A percentile compares a stretch with the other conserved stretches of the same genome.
Evolutionary conservation across 2,113 vertebrate genomes (phyloP).

Genomic region (Pseudopodoces humilis): DNA sequence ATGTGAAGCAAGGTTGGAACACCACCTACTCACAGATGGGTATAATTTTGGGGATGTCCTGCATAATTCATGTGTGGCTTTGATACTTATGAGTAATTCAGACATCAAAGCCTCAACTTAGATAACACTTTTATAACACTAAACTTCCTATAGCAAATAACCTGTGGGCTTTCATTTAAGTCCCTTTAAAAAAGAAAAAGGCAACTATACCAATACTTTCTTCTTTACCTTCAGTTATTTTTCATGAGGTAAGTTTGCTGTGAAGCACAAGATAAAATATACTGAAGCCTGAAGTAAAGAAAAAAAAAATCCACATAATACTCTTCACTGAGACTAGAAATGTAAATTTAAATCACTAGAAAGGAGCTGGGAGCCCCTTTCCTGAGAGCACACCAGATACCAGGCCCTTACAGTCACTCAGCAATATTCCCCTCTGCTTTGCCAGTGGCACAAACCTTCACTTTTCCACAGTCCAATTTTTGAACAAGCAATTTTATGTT

Average conservation of each 20-base stretch:
- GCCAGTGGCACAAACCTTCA: neutral
- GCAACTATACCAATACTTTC: neutral
- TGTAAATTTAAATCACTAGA: neutral
- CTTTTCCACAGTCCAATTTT: neutral
- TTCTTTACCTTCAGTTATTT: neutral
- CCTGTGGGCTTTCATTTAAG: slow-evolving; percentile 6
- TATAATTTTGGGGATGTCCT: slow-evolving; percentile 67
- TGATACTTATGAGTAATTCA: slow-evolving; percentile 68
- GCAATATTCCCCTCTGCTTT: neutral
- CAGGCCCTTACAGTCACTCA: neutral
- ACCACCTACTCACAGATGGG: slow-evolving; percentile 66
- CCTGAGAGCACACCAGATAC: neutral
- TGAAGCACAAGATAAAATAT: neutral
- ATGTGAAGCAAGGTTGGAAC: slow-evolving; percentile 42
- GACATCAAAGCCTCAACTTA: slow-evolving; percentile 61
- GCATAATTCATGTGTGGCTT: slow-evolving; percentile 66
- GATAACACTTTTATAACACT: slow-evolving; percentile 46
- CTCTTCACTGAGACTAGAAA: neutral
- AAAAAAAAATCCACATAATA: neutral
- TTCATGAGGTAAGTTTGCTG: neutral
- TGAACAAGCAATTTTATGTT: slow-evolving; percentile 31
- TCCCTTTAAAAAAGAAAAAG: neutral
- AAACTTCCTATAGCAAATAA: slow-evolving; percentile 48
- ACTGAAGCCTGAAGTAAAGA: neutral
- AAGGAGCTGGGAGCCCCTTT: neutral